Evolutionary conservation across 2,888 invertebrate genomes (phyloP).

Genomic region (Drosophila mayaguana): DNA sequence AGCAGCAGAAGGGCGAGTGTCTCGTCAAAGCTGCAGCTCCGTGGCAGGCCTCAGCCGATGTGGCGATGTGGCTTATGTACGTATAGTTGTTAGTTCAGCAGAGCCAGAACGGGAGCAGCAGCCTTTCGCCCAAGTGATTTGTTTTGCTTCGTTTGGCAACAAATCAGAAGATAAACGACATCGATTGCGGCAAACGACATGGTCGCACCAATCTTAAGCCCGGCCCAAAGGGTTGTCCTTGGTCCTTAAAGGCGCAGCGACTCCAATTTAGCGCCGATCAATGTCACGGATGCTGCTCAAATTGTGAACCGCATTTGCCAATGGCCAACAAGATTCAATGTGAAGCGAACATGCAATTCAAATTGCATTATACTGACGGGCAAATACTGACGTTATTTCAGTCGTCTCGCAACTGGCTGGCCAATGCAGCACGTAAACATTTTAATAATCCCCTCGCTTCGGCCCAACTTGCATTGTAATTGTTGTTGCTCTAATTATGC

Average conservation of each 20-base stretch:
- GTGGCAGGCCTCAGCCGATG: conserved; percentile 29
- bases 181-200: conserved; percentile 76
- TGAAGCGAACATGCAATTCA: conserved; percentile 51
- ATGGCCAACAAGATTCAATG: conserved; percentile 18
- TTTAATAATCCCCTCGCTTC: conserved; percentile 46
- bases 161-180: conserved; percentile 79
- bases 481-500: conserved; percentile 61
- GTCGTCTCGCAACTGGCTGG: conserved; percentile 3
- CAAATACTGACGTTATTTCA: conserved; percentile 32
- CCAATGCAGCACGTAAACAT: conserved; percentile 34
- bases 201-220: conserved; percentile 39
- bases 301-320: conserved; percentile 38
- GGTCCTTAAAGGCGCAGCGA: conserved; percentile 21
- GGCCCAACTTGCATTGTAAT: conserved; percentile 10
- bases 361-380: conserved; percentile 60
- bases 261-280: conserved; percentile 38
- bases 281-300: conserved; percentile 35
- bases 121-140: conserved; percentile 74
- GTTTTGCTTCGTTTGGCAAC: conserved; percentile 78
- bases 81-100: conserved; percentile 60
- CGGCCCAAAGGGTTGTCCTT: conserved; percentile 39
- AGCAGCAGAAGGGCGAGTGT: conserved; percentile 32
- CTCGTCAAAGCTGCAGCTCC: conserved; percentile 42
- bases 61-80: conserved; percentile 32
- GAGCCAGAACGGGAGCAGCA: conserved; percentile 24